phyloP scores from a whole-genome alignment of 2,888 invertebrate genomes.

The Brachypalpus laphriformis region DNA sequence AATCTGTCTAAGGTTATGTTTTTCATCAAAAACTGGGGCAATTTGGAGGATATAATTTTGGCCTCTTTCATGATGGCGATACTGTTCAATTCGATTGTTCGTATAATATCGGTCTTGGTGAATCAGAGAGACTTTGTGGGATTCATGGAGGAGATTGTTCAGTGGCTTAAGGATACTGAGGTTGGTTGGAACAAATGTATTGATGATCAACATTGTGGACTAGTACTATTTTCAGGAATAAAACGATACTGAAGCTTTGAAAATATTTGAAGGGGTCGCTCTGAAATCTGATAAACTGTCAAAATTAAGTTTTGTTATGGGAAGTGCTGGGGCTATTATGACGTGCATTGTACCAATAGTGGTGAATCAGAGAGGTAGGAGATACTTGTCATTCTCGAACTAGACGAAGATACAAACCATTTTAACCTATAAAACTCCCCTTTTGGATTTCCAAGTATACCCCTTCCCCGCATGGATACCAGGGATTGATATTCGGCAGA shows the following conservation, averaged over 20 bases:
- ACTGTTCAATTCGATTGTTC: slow-evolving; percentile 68
- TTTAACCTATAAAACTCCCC: no score
- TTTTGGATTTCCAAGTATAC: no score
- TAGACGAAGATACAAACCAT: no score
- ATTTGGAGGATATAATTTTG: slow-evolving; percentile 51
- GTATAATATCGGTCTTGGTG: slow-evolving; percentile 55
- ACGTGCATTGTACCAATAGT: slow-evolving; percentile 60
- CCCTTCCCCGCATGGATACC: slow-evolving; percentile 62
- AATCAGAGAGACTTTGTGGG: slow-evolving; percentile 66
- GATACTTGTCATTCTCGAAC: neutral
- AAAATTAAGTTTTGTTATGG: slow-evolving; percentile 12
- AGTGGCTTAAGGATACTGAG: slow-evolving; percentile 68
- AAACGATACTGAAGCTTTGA: neutral
- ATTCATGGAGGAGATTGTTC: slow-evolving; percentile 59
- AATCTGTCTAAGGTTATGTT: slow-evolving; percentile 56
- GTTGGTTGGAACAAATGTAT: slow-evolving; percentile 21
- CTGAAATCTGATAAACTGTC: slow-evolving; percentile 30
- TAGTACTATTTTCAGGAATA: neutral
- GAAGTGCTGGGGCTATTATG: slow-evolving; percentile 27
- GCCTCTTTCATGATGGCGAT: slow-evolving; percentile 74
- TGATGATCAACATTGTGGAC: no score
- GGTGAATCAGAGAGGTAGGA: slow-evolving; percentile 55
- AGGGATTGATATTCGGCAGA: slow-evolving; percentile 50
- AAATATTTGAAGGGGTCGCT: neutral
- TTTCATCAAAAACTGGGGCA: slow-evolving; percentile 42